These are phyloP conservation scores for Tholera decimalis DNA, from an alignment of 2,888 invertebrate genomes.

Conservation along the genomic window DNA sequence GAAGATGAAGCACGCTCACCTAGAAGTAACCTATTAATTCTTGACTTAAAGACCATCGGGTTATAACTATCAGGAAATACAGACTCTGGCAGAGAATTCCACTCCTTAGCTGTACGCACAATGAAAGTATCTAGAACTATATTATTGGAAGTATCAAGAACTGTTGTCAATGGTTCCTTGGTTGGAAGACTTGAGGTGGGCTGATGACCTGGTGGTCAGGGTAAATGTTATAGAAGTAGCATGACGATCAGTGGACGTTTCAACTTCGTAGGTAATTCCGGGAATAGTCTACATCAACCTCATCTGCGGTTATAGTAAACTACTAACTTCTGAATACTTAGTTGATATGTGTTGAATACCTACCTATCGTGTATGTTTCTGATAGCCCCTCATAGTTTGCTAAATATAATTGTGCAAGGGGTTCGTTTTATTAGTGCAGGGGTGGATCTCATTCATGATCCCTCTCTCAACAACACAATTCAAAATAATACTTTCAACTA, in stretches of 20 bases:
- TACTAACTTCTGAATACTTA: neutral
- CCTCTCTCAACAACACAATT: neutral
- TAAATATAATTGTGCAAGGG: conserved; percentile 19
- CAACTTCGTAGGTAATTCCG: neutral
- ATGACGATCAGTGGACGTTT: neutral
- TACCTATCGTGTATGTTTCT: neutral
- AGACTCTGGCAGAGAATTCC: no score
- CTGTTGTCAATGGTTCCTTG: no score
- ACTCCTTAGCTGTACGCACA: no score
- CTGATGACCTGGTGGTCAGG: no score
- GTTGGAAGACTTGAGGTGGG: no score
- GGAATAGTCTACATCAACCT: neutral
- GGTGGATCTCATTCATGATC: conserved; percentile 7
- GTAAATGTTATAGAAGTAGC: neutral
- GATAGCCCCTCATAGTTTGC: conserved; percentile 2
- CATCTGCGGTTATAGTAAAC: neutral
- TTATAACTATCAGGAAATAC: no score
- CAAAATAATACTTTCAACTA: neutral
- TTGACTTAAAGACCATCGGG: no score
- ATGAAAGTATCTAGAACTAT: no score
- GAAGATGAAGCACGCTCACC: no score
- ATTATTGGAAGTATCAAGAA: no score
- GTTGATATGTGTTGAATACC: neutral
- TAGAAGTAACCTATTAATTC: no score
- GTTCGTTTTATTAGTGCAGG: neutral